Evolutionary conservation across 2,113 vertebrate genomes (phyloP), one percentile per base, ranked within the genome.

Genomic region (Leptodactylus fuscus): DNA sequence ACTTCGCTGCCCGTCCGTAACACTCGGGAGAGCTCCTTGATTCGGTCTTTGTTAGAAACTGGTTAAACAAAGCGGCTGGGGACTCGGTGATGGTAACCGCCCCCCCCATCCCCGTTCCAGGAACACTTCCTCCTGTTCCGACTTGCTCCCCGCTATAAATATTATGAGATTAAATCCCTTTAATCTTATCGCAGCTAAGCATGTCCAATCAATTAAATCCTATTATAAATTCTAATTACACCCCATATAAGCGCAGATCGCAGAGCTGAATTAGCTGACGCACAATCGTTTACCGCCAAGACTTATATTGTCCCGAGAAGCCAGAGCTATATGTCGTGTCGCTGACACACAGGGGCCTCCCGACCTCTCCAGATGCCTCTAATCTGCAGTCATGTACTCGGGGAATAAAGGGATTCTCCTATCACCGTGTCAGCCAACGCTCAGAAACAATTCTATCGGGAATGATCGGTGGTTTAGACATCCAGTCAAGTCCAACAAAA

Each of bases 151-250:
- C 60, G 83, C 62, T 60, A 80, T 85, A 85, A 85, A 85, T 80
- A 85, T 70, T 85, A 85, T 85, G 67, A 85, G 83, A 80, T 85
- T 85, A 85, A 85, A 85, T 80, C 83, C 83, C 83, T 85, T 85
- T 85, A 85, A 85, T 85, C 83, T 85, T 85, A 85, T 85, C 83
- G 76, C 60, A 85, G 83, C 83, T 70, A 80, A 85, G 83, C 83
- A 71, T 85, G 83, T 85, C 83, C 83, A 85, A 85, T 85, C 83
- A 85, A 85, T 85, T 85, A 80, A 85, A 85, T 85, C 83, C 83
- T 85, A 85, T 85, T 85, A 85, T 85, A 85, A 85, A 85, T 85
- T 85, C 83, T 85, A 85, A 85, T 85, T 85, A 85, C 83, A 80
- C 83, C 83, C 76, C 83, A 78, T 79, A 80, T 79, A 80, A 85